Percentiles rank a stretch among this genome's conserved stretches.
Conservation (phyloP, 1,140 invertebrate genomes). For the Ceratitis capitata region DNA sequence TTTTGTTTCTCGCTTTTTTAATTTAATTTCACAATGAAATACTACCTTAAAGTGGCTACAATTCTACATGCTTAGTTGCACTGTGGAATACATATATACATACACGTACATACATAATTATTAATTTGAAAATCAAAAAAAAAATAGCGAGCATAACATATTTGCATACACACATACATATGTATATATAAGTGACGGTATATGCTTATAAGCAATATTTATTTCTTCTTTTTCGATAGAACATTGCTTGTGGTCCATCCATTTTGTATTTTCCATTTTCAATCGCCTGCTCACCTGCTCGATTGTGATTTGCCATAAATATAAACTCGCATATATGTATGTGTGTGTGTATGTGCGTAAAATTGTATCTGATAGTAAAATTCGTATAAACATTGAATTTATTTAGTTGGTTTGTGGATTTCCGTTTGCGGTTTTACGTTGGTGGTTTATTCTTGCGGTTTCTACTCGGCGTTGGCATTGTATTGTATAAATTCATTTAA, state of each 20-base stretch:
- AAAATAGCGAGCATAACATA: too few species aligned
- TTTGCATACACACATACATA: too few species aligned
- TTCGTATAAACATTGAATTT: not conserved
- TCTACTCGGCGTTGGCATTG: not conserved
- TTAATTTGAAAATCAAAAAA: not conserved
- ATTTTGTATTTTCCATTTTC: too few species aligned
- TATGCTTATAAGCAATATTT: too few species aligned
- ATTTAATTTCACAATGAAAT: not conserved
- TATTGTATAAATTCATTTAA: not conserved
- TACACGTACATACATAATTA: not conserved
- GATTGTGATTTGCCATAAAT: not conserved
- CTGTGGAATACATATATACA: not conserved
- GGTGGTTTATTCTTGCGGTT: constrained; percentile 26
- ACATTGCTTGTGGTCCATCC: too few species aligned
- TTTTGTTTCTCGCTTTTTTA: too few species aligned
- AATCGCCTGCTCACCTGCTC: too few species aligned
- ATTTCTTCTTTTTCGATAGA: too few species aligned
- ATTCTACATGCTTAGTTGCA: not conserved
- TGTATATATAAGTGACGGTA: too few species aligned
- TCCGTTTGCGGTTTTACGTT: not conserved
- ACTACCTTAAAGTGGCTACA: not conserved
- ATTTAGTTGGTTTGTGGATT: constrained; percentile 7
- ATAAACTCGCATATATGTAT: not conserved
- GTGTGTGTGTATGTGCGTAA: not conserved
- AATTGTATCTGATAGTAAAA: not conserved